These are phyloP conservation scores for Novumbra hubbsi DNA, from an alignment of 2,797 vertebrate genomes.

Conservation along the genomic window DNA sequence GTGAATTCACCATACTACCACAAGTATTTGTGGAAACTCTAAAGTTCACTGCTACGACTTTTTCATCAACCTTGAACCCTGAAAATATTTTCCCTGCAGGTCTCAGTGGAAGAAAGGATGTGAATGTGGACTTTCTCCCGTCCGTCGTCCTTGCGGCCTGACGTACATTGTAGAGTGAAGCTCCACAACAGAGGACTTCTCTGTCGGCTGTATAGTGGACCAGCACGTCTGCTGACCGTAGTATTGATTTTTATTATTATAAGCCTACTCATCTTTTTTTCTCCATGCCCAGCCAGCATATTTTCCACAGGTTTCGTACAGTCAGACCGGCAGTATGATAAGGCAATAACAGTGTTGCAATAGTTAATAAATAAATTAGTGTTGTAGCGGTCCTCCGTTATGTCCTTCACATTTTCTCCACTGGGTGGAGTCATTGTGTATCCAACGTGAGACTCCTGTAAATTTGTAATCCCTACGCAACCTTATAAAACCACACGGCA, in stretches of 20 bases:
- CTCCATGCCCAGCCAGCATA: neutral
- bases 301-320: neutral
- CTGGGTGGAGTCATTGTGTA: neutral
- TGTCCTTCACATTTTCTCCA: neutral
- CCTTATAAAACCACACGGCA: neutral
- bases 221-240: neutral
- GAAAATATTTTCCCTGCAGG: slow-evolving; percentile 1
- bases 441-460: neutral
- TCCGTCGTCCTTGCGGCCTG: neutral
- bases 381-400: neutral
- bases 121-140: neutral
- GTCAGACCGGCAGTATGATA: neutral
- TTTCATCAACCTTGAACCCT: slow-evolving; percentile 16
- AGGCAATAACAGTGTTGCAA: neutral
- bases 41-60: slow-evolving; percentile 10
- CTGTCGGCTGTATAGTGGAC: slow-evolving; percentile 3
- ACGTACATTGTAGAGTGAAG: slow-evolving; percentile 8
- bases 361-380: neutral
- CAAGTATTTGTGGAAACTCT: slow-evolving; percentile 19
- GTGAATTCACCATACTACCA: neutral
- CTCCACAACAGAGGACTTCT: neutral
- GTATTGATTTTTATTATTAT: neutral
- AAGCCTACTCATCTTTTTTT: neutral
- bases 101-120: no score
- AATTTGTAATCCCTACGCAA: neutral